Base-by-base conservation (phyloP, 2,888 invertebrate genomes). In the Saturnia pavonia region DNA sequence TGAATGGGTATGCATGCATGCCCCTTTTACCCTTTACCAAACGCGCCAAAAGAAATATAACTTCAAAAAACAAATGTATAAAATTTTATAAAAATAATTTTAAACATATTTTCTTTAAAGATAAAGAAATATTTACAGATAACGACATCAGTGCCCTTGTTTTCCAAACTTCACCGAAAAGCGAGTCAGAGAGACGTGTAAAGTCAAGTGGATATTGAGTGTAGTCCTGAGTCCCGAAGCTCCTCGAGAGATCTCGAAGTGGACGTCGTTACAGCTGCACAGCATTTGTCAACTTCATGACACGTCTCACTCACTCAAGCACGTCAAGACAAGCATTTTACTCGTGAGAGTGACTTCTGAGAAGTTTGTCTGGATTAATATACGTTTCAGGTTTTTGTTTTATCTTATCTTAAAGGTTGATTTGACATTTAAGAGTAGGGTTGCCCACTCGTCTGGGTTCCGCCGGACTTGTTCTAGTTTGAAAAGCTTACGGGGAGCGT, bases 201-300 rank as follows among this genome's bases (percentile, higher is more conserved):
- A 84, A 85, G 82, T 86, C 78, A 82, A 88, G 88, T 73, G 80
- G 69, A 67, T 76, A 78, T 77, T 74, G 81, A 84, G 82, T 76
- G 70, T 63, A n/a, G n/a, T n/a, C n/a, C n/a, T n/a, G n/a, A 45
- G 65, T 54, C 71, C 66, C 40, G 67, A 65, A 66, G 70, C 48
- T 40, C n/a, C 51, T 70, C 25, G 51, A 70, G 70, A 71, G 72
- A 77, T 80, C 78, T 77, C 74, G 75, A 63, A 63, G 63, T 63
- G 76, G 73, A 81, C 74, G 78, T 78, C 81, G 81, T 81, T 81
- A 81, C 79, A 63, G 63, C 40, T 63, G 34, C 63, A 40, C 19
- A 63, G 19, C 27, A 40, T 63, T 63, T 63, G 63, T 63, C 63
- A 63, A 27, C 34, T 34, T 65, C 71, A 71, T 70, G 74, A 57